Conservation (phyloP, 2,888 invertebrate genomes). For the Spodoptera littoralis region DNA sequence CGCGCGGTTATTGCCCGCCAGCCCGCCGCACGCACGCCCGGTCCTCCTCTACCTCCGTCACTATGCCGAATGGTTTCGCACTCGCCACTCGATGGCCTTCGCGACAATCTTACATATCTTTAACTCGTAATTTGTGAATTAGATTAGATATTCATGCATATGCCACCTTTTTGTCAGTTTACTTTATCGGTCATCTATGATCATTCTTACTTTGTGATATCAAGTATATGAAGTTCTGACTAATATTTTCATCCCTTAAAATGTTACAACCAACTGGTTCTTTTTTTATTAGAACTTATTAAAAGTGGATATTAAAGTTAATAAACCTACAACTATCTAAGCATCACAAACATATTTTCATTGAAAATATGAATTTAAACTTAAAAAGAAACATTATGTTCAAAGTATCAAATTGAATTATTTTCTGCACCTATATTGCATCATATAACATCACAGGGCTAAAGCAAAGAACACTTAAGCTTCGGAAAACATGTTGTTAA, state of each 20-base stretch:
- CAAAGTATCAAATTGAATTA: not conserved
- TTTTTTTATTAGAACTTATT: too few relatives aligned
- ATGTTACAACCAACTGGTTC: too few relatives aligned
- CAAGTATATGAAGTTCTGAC: not conserved
- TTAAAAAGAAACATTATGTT: too few relatives aligned
- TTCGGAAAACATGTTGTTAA: not conserved
- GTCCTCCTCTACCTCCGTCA: constrained; percentile 40
- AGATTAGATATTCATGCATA: constrained; percentile 27
- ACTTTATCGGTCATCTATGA: constrained; percentile 44
- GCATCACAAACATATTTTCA: too few relatives aligned
- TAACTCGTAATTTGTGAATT: constrained; percentile 26
- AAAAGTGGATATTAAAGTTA: too few relatives aligned
- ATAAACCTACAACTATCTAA: too few relatives aligned
- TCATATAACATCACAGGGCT: not conserved
- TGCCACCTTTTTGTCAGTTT: constrained; percentile 3
- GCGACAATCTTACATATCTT: constrained; percentile 57
- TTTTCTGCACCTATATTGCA: constrained; percentile 8
- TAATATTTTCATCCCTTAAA: too few relatives aligned
- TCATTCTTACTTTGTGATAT: not conserved
- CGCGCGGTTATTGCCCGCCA: constrained; percentile 84
- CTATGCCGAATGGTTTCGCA: constrained; percentile 51
- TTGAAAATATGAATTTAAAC: too few relatives aligned
- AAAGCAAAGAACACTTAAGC: not conserved
- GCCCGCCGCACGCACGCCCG: constrained; percentile 57
- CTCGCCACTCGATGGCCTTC: constrained; percentile 65